Evolutionary conservation across 2,888 invertebrate species (phyloP).

Genomic region (Phlogophora meticulosa): DNA sequence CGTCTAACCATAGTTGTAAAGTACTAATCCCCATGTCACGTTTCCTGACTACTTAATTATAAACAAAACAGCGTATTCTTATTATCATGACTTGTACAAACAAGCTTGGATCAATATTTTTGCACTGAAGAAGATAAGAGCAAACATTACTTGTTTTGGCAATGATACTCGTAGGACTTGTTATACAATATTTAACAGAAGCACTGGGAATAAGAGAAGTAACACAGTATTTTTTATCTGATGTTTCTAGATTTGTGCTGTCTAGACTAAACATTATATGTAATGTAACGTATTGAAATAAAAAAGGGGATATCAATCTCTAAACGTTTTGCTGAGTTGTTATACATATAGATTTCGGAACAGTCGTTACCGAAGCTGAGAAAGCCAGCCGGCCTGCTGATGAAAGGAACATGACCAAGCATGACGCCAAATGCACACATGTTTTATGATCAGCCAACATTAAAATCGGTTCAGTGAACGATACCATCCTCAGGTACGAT

Average conservation of each 20-base stretch:
- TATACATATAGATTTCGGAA: slow-evolving; percentile 6
- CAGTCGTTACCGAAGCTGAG: neutral
- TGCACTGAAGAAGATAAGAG: slow-evolving; percentile 54
- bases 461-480: slow-evolving; percentile 68
- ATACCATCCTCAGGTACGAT: slow-evolving; percentile 68
- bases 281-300: neutral
- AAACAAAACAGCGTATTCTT: slow-evolving; percentile 64
- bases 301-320: neutral
- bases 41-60: slow-evolving; percentile 63
- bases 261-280: neutral
- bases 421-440: slow-evolving; percentile 16
- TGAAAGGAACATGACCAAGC: slow-evolving; percentile 28
- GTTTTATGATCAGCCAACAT: slow-evolving; percentile 34
- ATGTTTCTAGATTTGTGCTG: too few relatives aligned
- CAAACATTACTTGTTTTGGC: slow-evolving; percentile 32
- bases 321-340: neutral
- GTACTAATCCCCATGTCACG: slow-evolving; percentile 59
- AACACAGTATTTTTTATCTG: too few relatives aligned
- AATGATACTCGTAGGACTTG: slow-evolving; percentile 35
- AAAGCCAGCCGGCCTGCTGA: slow-evolving; percentile 8
- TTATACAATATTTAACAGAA: slow-evolving; percentile 12
- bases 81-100: slow-evolving; percentile 70
- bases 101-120: slow-evolving; percentile 77
- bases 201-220: neutral
- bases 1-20: slow-evolving; percentile 36